These are phyloP conservation scores for Naja naja DNA, from an alignment of 2,113 vertebrate genomes.

Conservation along the genomic window DNA sequence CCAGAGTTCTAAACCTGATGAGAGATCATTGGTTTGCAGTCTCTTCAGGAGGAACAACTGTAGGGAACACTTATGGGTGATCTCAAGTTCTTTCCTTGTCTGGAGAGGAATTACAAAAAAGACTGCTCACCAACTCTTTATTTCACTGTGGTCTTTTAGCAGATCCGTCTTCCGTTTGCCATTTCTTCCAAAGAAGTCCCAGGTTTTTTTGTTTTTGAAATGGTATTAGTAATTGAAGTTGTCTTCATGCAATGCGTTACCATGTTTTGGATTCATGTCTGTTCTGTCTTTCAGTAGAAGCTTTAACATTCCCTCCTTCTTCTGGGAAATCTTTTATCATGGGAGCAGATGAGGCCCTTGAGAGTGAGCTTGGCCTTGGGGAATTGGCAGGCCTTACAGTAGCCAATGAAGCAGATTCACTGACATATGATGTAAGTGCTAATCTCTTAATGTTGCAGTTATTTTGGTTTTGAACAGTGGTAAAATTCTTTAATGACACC, in stretches of 20 bases:
- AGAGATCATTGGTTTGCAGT: neutral
- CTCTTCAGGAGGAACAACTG: neutral
- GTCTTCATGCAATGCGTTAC: neutral
- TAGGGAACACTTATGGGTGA: neutral
- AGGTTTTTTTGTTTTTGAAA: neutral
- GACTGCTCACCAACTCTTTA: neutral
- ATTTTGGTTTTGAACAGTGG: neutral
- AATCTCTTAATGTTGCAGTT: neutral
- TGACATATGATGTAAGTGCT: constrained; percentile 90
- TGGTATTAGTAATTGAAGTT: neutral
- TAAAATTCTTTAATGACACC: neutral
- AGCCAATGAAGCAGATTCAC: constrained; percentile 93
- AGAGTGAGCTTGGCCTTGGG: constrained; percentile 92
- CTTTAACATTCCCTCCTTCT: constrained; percentile 92
- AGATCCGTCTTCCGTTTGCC: neutral
- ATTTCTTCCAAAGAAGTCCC: neutral
- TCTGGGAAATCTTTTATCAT: constrained; percentile 97
- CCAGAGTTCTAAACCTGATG: neutral
- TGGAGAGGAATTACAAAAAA: neutral
- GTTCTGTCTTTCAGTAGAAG: constrained; percentile 81
- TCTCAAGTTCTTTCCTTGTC: neutral
- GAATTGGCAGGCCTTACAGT: constrained; percentile 96
- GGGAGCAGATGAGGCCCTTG: constrained; percentile 90
- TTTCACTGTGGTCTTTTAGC: neutral
- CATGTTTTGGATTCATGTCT: constrained; percentile 21